These are phyloP conservation scores for Hyperoplus immaculatus DNA, from an alignment of 2,797 vertebrate genomes.

Conservation along the genomic window DNA sequence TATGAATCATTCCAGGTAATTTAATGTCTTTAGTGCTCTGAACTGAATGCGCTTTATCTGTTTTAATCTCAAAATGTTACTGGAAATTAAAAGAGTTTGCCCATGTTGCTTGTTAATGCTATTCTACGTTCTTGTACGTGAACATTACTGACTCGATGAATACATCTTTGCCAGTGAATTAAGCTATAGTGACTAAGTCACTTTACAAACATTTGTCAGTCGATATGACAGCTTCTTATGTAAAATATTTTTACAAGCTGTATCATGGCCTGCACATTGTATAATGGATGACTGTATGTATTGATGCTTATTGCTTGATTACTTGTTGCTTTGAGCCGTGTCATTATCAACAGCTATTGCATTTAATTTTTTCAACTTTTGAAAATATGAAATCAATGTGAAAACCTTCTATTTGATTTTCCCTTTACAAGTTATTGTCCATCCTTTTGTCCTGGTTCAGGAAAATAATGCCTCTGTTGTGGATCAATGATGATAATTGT, in stretches of 20 bases:
- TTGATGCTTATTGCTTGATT: conserved; percentile 2
- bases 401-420: not conserved
- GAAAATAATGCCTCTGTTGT: not conserved
- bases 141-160: conserved; percentile 26
- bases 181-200: conserved; percentile 52
- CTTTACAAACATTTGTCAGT: conserved; percentile 1
- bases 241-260: conserved; percentile 39
- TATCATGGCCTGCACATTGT: conserved; percentile 2
- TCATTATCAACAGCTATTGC: conserved; percentile 8
- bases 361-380: conserved; percentile 14
- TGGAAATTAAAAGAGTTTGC: conserved; percentile 17
- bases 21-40: conserved; percentile 17
- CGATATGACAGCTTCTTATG: conserved; percentile 21
- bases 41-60: not conserved
- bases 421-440: not conserved
- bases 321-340: not conserved
- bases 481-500: not conserved
- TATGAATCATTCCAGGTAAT: conserved; percentile 57
- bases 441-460: conserved; percentile 4
- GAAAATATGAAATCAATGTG: not conserved
- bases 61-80: conserved; percentile 24
- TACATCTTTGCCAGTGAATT: conserved; percentile 43
- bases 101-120: not conserved
- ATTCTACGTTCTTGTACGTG: not conserved
- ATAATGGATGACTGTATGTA: not conserved